Evolutionary conservation across 1,140 invertebrate genomes (phyloP), one percentile per base, ranked within the genome.

Genomic region (Manduca sexta): DNA sequence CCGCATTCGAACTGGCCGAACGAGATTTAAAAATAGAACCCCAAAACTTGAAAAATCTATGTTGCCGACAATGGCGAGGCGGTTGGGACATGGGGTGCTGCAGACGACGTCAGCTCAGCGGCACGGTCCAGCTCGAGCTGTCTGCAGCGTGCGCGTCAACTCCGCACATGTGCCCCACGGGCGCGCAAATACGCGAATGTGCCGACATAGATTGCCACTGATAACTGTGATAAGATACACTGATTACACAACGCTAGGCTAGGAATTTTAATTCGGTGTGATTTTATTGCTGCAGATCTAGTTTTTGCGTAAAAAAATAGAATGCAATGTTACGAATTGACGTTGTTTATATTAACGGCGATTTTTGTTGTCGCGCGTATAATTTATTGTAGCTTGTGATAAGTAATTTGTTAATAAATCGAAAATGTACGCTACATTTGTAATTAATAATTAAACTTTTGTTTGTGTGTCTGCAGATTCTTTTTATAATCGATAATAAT

Each of bases 91-190:
- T 6, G 42, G 43, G 43, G 14, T 29, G 12, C 3, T 45, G 16
- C 34, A 21, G 44, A 45, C 13, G 60, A 55, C 50, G 50, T 50
- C 50, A 47, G 53, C 55, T 59, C 39, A 11, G 17, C 40, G 49
- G 42, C 52, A 21, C 3, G 15, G 10, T 10, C 17, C 0, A 34
- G 45, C 39, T 8, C 26, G 14, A 15, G 15, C 31, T 34, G 41
- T 21, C 15, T 18, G 39, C 39, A 21, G 8, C 12, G 13, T 14
- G 39, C 26, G 41, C 21, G 21, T 30, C 41, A 43, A 42, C 13
- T 29, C 13, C 18, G 15, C 41, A 8, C 14, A 43, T 43, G 41
- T 30, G 13, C 2, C n/a, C 12, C n/a, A 3, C 30, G 21, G 2
- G 13, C 34, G 13, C 13, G 14, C n/a, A 14, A 29, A 43, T 30